phyloP scores from a whole-genome alignment of 2,888 invertebrate species.

The Clitarchus hookeri region DNA sequence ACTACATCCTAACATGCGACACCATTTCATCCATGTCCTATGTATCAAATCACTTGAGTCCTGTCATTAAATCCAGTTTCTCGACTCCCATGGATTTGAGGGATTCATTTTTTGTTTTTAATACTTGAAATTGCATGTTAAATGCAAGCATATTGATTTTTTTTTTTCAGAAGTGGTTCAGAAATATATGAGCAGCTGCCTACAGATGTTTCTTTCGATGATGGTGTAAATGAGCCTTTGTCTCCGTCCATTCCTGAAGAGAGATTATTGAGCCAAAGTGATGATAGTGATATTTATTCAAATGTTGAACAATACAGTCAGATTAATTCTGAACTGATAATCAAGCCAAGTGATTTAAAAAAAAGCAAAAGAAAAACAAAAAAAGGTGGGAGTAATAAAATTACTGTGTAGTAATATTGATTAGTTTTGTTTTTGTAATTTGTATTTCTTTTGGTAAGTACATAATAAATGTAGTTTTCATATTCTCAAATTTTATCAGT shows the following conservation, averaged over 20 bases:
- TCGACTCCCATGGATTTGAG: too few relatives aligned
- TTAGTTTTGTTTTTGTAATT: too few relatives aligned
- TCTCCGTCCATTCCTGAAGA: conserved; percentile 59
- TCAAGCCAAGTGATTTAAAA: conserved; percentile 56
- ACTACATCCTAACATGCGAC: too few relatives aligned
- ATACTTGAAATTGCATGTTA: too few relatives aligned
- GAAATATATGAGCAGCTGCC: conserved; percentile 70
- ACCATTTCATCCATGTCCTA: too few relatives aligned
- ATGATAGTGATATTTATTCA: conserved; percentile 69
- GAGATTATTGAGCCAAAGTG: conserved; percentile 63
- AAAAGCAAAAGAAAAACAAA: conserved; percentile 55
- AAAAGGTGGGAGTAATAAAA: conserved; percentile 57
- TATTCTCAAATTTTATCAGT: too few relatives aligned
- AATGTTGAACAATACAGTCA: conserved; percentile 68
- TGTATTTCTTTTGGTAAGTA: too few relatives aligned
- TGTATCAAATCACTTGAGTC: too few relatives aligned
- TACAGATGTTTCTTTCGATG: conserved; percentile 55
- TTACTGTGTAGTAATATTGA: background rate
- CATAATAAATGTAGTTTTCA: too few relatives aligned
- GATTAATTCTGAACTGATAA: conserved; percentile 58
- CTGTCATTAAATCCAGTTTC: too few relatives aligned
- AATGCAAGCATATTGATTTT: too few relatives aligned
- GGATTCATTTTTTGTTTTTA: too few relatives aligned
- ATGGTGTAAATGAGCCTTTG: conserved; percentile 51
- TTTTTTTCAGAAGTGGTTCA: conserved; percentile 60